Evolutionary conservation across 2,888 invertebrate species (phyloP), one percentile per base, ranked within the genome.

Genomic region (Stramonita haemastoma): DNA sequence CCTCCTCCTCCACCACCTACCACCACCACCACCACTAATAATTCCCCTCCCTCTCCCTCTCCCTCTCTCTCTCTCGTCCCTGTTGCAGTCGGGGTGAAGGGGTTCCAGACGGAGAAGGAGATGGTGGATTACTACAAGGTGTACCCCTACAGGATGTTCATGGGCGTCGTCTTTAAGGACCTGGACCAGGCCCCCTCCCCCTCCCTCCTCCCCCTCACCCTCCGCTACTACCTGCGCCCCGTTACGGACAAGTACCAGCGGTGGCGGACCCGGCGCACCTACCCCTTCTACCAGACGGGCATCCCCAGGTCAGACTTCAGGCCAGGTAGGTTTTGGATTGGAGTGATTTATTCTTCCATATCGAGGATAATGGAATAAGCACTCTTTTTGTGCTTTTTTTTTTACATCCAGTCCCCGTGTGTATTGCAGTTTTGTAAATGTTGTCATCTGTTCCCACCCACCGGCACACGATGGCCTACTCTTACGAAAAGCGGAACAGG

Each of bases 51-150:
- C n/a, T n/a, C n/a, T n/a, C n/a, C n/a, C n/a, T n/a, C n/a, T n/a
- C n/a, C n/a, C n/a, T n/a, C n/a, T 60, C 13, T 60, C 13, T 60
- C 13, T 60, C 13, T 60, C 19, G 60, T 60, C 13, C 19, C 13
- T 60, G 60, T 77, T 85, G 15, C 88, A 90, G 90, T 87, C 84
- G 66, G 66, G 26, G 86, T 91, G 8, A 87, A 90, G 89, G 95
- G 95, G 15, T 96, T 96, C 92, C 91, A 90, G 5, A 94, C 92
- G 17, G 96, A 96, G 92, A 91, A 92, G 2, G 95, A 94, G 17
- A 91, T 96, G 92, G 94, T 95, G 83, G 89, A 93, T 5, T 94
- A 92, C 90, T 93, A 84, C 87, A 87, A 34, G 32, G 34, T 36
- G 36, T 57, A 91, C 84, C 87, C 89, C 34, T 19, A 60, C 4